Percentiles rank a stretch among this genome's conserved stretches.
phyloP scores from a whole-genome alignment of 2,113 vertebrate genomes.

The Cavia porcellus region DNA sequence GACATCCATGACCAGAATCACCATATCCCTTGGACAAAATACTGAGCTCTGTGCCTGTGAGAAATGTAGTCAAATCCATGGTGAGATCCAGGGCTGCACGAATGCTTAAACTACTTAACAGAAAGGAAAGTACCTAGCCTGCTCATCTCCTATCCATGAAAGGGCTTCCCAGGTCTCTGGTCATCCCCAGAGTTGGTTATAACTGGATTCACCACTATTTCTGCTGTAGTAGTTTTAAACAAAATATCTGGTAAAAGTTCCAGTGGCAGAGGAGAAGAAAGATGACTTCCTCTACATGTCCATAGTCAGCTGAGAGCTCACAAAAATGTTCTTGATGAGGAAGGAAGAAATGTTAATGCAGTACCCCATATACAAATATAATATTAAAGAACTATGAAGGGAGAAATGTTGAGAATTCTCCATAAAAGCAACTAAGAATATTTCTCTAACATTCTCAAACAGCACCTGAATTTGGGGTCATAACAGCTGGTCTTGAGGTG shows the following conservation, averaged over 20 bases:
- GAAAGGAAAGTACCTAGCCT: not conserved
- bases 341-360: not conserved
- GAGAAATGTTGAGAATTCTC: not conserved
- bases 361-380: constrained; percentile 10
- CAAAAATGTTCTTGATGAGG: not conserved
- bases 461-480: not conserved
- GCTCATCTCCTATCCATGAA: not conserved
- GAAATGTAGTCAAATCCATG: not conserved
- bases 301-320: not conserved
- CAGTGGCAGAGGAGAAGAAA: not conserved
- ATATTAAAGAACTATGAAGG: not conserved
- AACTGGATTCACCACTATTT: too few species aligned
- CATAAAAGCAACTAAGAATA: not conserved
- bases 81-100: rapidly evolving
- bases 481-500: not conserved
- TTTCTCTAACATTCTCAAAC: not conserved
- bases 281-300: not conserved
- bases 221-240: not conserved
- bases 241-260: not conserved
- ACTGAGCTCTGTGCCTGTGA: constrained; percentile 43
- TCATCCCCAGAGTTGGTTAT: not conserved
- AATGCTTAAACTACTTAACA: not conserved
- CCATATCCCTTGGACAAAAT: constrained; percentile 59
- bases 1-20: not conserved
- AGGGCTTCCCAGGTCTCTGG: not conserved